Conservation (phyloP, 2,888 invertebrate species). For the Helleia helle region DNA sequence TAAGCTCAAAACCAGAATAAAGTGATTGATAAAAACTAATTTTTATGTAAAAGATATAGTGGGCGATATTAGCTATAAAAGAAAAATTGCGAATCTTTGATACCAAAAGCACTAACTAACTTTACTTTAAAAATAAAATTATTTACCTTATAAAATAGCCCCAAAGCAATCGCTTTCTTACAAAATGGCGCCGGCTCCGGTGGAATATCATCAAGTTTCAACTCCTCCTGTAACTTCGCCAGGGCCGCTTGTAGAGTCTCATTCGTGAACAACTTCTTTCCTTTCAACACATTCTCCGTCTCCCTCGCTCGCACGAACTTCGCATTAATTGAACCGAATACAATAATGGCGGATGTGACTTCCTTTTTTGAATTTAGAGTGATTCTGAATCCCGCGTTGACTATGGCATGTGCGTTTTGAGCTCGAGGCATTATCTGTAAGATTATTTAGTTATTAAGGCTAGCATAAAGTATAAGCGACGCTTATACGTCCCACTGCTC, state of each 20-base stretch:
- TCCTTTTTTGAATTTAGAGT: constrained; percentile 57
- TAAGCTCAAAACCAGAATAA: too few relatives aligned
- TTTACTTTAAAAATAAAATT: not conserved
- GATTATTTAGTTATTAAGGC: too few relatives aligned
- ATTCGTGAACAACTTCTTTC: constrained; percentile 50
- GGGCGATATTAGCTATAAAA: too few relatives aligned
- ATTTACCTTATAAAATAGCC: constrained; percentile 87
- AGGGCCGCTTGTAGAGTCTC: constrained; percentile 64
- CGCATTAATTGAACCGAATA: constrained; percentile 78
- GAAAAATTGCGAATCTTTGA: too few relatives aligned
- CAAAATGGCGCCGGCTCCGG: constrained; percentile 81
- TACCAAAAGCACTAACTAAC: too few relatives aligned
- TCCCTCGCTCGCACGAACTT: constrained; percentile 70
- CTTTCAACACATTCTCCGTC: constrained; percentile 67
- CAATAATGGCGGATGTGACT: constrained; percentile 69
- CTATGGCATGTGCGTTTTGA: constrained; percentile 84
- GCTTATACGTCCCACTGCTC: too few relatives aligned
- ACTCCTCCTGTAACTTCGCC: constrained; percentile 67
- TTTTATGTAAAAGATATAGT: too few relatives aligned
- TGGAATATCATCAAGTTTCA: constrained; percentile 76
- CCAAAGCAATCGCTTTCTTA: constrained; percentile 79
- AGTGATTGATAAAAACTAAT: too few relatives aligned
- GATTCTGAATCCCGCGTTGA: constrained; percentile 83
- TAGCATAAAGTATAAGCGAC: too few relatives aligned
- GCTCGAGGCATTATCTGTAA: constrained; percentile 82